A percentile compares a stretch with the other conserved stretches of the same genome.
phyloP scores from a whole-genome alignment of 1,140 invertebrate genomes.

The Globodera rostochiensis region DNA sequence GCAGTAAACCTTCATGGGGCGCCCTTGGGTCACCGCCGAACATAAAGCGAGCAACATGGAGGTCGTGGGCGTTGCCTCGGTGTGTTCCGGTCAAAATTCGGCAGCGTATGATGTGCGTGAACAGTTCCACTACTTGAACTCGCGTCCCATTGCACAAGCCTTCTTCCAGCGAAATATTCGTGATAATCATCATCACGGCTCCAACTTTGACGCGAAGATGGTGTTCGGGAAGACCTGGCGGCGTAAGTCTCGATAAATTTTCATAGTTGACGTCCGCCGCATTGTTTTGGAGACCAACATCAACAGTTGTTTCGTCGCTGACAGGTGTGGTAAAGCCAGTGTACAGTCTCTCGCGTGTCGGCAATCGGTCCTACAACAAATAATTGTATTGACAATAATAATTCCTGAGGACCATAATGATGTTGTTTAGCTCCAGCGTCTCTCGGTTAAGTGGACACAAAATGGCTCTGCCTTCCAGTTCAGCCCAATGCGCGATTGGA shows the following conservation, averaged over 20 bases:
- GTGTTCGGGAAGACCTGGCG: not conserved
- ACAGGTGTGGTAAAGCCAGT: not conserved
- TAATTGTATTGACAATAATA: not conserved
- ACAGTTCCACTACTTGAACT: not conserved
- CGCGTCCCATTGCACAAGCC: constrained; percentile 5
- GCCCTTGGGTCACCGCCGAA: not conserved
- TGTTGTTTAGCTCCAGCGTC: not conserved
- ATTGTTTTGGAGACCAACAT: not conserved
- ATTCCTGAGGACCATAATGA: not conserved
- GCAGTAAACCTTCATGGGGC: not conserved
- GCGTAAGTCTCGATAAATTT: not conserved
- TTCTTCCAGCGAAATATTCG: not conserved
- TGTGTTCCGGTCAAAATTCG: not conserved
- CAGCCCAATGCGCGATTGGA: too few species aligned
- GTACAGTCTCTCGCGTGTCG: not conserved
- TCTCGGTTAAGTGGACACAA: not conserved
- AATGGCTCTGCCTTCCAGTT: not conserved
- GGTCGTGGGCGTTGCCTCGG: not conserved
- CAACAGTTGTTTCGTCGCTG: not conserved
- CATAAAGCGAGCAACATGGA: not conserved
- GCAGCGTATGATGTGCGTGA: not conserved
- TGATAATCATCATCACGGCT: not conserved
- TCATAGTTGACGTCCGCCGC: not conserved
- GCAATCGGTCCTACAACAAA: not conserved
- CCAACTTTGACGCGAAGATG: not conserved